Percentiles rank a stretch among this genome's conserved stretches.
phyloP scores from a whole-genome alignment of 2,888 invertebrate genomes.

The Heliconius ethilla region DNA sequence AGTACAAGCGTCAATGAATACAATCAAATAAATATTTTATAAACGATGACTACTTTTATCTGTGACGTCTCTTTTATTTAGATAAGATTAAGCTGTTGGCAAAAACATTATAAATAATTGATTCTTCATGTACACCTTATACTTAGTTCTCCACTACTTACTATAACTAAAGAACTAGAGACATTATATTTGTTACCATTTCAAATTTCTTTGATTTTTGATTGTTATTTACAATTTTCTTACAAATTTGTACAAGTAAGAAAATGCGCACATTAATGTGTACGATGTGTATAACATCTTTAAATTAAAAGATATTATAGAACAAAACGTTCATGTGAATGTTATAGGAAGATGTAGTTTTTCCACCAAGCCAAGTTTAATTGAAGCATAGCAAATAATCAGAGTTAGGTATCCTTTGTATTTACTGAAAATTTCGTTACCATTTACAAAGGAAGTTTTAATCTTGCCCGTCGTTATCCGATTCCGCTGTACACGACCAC shows the following conservation, averaged over 20 bases:
- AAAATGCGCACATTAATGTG: too few species aligned
- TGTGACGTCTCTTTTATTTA: not conserved
- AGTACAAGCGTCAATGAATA: not conserved
- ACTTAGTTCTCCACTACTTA: too few species aligned
- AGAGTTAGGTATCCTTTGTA: constrained; percentile 12
- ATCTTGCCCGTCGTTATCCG: constrained; percentile 39
- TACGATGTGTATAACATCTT: too few species aligned
- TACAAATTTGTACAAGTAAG: too few species aligned
- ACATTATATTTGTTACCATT: too few species aligned
- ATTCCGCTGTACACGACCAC: constrained; percentile 35
- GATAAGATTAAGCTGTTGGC: constrained; percentile 6
- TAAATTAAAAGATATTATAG: not conserved
- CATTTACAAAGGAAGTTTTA: constrained; percentile 45
- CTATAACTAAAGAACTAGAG: too few species aligned
- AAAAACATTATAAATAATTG: constrained; percentile 3
- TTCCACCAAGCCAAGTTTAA: not conserved
- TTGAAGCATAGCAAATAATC: constrained; percentile 4
- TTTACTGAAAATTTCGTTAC: constrained; percentile 35
- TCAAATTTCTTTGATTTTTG: too few species aligned
- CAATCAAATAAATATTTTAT: constrained; percentile 6
- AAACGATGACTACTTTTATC: constrained; percentile 1
- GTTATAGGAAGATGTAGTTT: not conserved
- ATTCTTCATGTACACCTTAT: not conserved
- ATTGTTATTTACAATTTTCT: too few species aligned
- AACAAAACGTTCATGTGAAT: not conserved